phyloP scores from a whole-genome alignment of 2,888 invertebrate species.

The Chalcosyrphus nemorum region DNA sequence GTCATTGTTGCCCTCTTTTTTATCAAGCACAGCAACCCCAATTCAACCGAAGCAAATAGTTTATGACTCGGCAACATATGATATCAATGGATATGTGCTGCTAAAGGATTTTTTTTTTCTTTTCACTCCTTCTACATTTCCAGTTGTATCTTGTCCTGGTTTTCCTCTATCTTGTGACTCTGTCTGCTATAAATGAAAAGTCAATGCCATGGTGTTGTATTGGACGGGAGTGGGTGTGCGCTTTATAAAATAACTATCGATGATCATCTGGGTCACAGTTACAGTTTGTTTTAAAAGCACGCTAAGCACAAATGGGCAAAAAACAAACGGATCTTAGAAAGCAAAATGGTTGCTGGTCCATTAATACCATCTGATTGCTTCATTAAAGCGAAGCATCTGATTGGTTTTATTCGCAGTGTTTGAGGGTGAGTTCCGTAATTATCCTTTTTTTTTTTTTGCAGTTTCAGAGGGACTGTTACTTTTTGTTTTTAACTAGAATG shows the following conservation, averaged over 20 bases:
- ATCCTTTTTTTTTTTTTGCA: too few relatives aligned
- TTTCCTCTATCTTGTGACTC: not conserved
- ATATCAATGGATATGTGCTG: constrained; percentile 56
- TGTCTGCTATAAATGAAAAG: not conserved
- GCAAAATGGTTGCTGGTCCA: not conserved
- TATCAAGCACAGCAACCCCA: constrained; percentile 25
- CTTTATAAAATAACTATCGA: constrained; percentile 4
- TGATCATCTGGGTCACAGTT: constrained; percentile 1
- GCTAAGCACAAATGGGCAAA: not conserved
- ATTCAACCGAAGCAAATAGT: constrained; percentile 58
- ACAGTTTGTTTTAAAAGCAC: constrained; percentile 10
- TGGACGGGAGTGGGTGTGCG: not conserved
- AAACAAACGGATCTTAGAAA: not conserved
- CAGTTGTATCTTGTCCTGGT: not conserved
- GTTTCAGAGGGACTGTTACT: too few relatives aligned
- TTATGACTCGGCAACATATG: constrained; percentile 66
- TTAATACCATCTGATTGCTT: constrained; percentile 1
- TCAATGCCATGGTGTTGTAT: not conserved
- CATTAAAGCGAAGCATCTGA: not conserved
- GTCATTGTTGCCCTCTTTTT: constrained; percentile 11
- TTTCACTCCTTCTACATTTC: not conserved
- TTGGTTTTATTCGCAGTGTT: not conserved
- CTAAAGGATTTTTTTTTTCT: not conserved
- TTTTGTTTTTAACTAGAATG: too few relatives aligned
- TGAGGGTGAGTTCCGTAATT: not conserved